Evolutionary conservation across 1,140 invertebrate species (phyloP).

Genomic region (Delia radicum): DNA sequence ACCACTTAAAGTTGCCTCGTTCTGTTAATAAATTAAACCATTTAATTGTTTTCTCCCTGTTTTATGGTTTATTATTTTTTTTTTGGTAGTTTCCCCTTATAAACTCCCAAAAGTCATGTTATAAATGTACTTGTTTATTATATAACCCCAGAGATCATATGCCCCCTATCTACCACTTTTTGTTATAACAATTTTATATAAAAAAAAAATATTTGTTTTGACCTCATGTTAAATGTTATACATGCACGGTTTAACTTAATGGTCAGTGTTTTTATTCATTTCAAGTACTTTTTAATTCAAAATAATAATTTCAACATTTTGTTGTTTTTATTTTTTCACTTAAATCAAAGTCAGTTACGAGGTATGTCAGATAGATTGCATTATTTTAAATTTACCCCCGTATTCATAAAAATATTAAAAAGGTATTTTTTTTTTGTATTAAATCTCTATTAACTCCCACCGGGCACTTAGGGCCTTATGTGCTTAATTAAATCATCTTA

Average conservation of each 20-base stretch:
- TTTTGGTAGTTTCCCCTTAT: neutral
- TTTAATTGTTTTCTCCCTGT: neutral
- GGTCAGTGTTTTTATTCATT: conserved; percentile 21
- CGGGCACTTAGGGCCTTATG: too few species aligned
- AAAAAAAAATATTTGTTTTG: neutral
- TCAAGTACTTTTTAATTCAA: conserved; percentile 23
- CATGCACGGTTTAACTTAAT: conserved; percentile 15
- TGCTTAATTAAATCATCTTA: too few species aligned
- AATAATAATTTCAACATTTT: conserved; percentile 22
- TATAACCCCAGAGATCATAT: too few species aligned
- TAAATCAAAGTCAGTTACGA: neutral
- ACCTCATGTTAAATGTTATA: neutral
- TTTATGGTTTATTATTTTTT: neutral
- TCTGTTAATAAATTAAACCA: neutral
- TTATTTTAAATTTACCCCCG: too few species aligned
- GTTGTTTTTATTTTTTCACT: neutral
- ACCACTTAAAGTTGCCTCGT: neutral
- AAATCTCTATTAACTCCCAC: too few species aligned
- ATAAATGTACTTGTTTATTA: neutral
- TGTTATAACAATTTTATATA: neutral
- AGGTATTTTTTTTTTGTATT: too few species aligned
- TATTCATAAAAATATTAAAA: too few species aligned
- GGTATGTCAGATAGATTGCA: too few species aligned
- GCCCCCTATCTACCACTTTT: neutral
- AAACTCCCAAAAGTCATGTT: neutral